Evolutionary conservation across 2,888 invertebrate genomes (phyloP), one percentile per base, ranked within the genome.

Genomic region (Laspeyria flexula): DNA sequence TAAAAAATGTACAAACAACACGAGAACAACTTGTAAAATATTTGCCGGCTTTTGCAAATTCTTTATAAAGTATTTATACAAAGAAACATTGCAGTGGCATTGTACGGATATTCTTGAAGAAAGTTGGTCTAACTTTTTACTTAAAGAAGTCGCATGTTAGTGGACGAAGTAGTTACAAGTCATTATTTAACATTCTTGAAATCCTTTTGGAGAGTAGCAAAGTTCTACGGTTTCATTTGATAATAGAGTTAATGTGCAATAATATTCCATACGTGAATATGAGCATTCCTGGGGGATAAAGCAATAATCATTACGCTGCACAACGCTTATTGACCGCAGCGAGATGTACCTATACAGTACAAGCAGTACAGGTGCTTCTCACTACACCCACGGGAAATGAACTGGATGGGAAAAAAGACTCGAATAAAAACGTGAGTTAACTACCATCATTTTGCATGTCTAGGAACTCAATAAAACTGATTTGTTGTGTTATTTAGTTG

Each of bases 51-150:
- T 51, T 35, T 38, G 38, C 12, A 41, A 27, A 35, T 39, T 35
- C 21, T 31, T 55, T 53, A 44, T 18, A 23, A 51, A 39, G 16
- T 30, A 50, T 29, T 41, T 49, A 38, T 45, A 31, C 31, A 23
- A 29, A 30, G 33, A 52, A 50, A 25, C 35, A 30, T 12, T 21
- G 33, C 47, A 51, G 48, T 53, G 43, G 31, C 37, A 49, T 57
- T 51, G 42, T 39, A 18, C 30, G 38, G 10, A 31, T 12, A 29
- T 38, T 44, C 41, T 55, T 48, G 35, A 25, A 15, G 31, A 65
- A 53, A n/a, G n/a, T n/a, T 57, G 31, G 34, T 42, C 35, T 42
- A 60, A 52, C 56, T 63, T 35, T 13, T 55, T 42, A 49, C 57
- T 57, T 59, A 62, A 43, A 35, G 23, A 51, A 54, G n/a, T n/a